Percentiles rank a stretch among this genome's conserved stretches.
Conservation (phyloP, 2,888 invertebrate genomes). For the Phrixothrix hirtus region DNA sequence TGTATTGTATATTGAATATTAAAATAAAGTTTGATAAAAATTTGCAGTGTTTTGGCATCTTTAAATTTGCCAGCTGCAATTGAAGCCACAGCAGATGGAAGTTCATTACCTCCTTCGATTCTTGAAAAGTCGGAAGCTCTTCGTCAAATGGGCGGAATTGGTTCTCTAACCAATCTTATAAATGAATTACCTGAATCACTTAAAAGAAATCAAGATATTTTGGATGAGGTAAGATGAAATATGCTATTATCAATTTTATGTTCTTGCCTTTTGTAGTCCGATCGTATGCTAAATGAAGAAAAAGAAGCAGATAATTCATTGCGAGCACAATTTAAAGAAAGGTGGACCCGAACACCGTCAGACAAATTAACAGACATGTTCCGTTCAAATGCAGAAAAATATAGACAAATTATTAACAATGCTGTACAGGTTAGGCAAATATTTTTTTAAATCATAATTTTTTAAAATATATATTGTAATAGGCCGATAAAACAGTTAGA, state of each 20-base stretch:
- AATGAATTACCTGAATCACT: slow-evolving; percentile 88
- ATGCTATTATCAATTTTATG: slow-evolving; percentile 3
- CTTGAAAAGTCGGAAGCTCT: slow-evolving; percentile 82
- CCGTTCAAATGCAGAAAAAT: slow-evolving; percentile 86
- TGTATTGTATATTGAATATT: not conserved
- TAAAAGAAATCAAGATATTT: slow-evolving; percentile 89
- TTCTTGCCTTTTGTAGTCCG: slow-evolving; percentile 60
- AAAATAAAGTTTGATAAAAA: not conserved
- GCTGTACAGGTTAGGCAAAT: slow-evolving; percentile 69
- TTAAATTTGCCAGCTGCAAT: slow-evolving; percentile 96
- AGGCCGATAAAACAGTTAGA: slow-evolving; percentile 79
- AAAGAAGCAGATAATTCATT: slow-evolving; percentile 86
- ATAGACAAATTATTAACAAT: slow-evolving; percentile 89
- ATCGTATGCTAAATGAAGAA: slow-evolving; percentile 87
- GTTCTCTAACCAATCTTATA: slow-evolving; percentile 72
- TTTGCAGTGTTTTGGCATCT: slow-evolving; percentile 77
- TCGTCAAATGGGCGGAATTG: slow-evolving; percentile 75
- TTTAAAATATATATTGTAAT: slow-evolving; percentile 16
- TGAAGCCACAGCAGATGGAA: slow-evolving; percentile 74
- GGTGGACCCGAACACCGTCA: slow-evolving; percentile 91
- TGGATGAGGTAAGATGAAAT: slow-evolving; percentile 74
- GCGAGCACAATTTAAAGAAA: slow-evolving; percentile 86
- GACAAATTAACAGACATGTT: slow-evolving; percentile 87
- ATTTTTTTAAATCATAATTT: slow-evolving; percentile 1
- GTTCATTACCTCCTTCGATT: slow-evolving; percentile 84